phyloP scores from a whole-genome alignment of 1,140 invertebrate species.

The Stratiolaelaps scimitus region DNA sequence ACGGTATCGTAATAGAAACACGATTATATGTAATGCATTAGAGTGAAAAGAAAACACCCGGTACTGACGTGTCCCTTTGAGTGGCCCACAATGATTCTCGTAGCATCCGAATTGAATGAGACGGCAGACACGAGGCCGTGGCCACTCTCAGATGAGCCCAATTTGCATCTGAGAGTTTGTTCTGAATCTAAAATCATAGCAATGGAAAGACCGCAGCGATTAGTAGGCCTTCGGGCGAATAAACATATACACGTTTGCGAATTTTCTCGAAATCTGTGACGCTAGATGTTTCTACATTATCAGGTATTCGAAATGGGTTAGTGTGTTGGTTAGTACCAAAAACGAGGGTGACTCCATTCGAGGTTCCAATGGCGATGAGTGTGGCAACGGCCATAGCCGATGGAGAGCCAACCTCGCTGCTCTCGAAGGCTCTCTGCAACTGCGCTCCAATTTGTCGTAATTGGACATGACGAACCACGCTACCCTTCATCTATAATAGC shows the following conservation, averaged over 20 bases:
- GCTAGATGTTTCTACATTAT: too few relatives aligned
- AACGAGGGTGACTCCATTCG: slow-evolving; percentile 73
- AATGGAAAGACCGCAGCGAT: slow-evolving; percentile 36
- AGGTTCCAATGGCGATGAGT: slow-evolving; percentile 76
- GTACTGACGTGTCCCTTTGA: slow-evolving; percentile 57
- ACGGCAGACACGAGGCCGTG: slow-evolving; percentile 60
- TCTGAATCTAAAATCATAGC: slow-evolving; percentile 40
- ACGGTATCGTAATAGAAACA: too few relatives aligned
- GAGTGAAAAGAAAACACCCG: background rate
- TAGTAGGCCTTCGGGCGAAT: slow-evolving; percentile 28
- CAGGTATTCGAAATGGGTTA: too few relatives aligned
- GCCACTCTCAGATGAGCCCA: slow-evolving; percentile 47
- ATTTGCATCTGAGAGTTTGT: slow-evolving; percentile 60
- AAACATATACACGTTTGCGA: background rate
- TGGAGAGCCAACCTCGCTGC: slow-evolving; percentile 72
- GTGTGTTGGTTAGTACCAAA: slow-evolving; percentile 64
- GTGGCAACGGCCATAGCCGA: slow-evolving; percentile 61
- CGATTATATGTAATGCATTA: background rate
- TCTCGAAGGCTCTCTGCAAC: slow-evolving; percentile 63
- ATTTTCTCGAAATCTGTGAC: too few relatives aligned
- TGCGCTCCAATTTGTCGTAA: slow-evolving; percentile 73
- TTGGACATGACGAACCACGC: slow-evolving; percentile 63
- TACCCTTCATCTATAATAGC: slow-evolving; percentile 47
- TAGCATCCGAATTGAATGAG: slow-evolving; percentile 73
- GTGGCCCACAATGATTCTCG: slow-evolving; percentile 67